These are phyloP conservation scores for Aleiodes alternator DNA, from an alignment of 2,888 invertebrate species.

Conservation along the genomic window DNA sequence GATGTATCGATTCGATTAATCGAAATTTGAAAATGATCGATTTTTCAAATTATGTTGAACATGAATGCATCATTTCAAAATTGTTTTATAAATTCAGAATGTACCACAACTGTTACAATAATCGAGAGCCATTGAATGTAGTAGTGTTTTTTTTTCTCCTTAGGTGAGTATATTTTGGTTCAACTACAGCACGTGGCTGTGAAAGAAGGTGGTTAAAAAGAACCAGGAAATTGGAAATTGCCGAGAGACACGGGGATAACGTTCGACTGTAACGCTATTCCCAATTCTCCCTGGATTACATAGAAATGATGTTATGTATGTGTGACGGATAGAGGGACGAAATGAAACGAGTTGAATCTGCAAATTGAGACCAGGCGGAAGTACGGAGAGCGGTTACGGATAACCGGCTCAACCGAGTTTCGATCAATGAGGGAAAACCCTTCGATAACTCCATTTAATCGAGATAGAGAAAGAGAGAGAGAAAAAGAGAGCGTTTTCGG, in stretches of 20 bases:
- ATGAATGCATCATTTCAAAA: too few relatives aligned
- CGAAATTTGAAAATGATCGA: too few relatives aligned
- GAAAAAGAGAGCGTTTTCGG: slow-evolving; percentile 22
- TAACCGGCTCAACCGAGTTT: slow-evolving; percentile 46
- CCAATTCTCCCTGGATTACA: slow-evolving; percentile 34
- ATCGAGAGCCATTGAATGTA: not conserved
- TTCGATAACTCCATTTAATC: slow-evolving; percentile 53
- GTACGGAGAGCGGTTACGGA: slow-evolving; percentile 52
- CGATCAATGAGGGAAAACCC: slow-evolving; percentile 48
- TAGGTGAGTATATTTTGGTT: slow-evolving; percentile 25
- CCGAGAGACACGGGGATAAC: slow-evolving; percentile 59
- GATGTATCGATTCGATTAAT: too few relatives aligned
- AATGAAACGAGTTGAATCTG: slow-evolving; percentile 56
- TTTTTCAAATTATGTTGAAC: too few relatives aligned
- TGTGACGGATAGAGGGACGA: slow-evolving; percentile 36
- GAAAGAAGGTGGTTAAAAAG: slow-evolving; percentile 53
- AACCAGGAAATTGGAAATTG: slow-evolving; percentile 73
- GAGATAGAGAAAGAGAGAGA: slow-evolving; percentile 40
- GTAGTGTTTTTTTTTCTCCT: not conserved
- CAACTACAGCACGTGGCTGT: slow-evolving; percentile 31
- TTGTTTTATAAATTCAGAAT: too few relatives aligned
- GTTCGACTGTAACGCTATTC: slow-evolving; percentile 25
- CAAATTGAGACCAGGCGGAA: slow-evolving; percentile 67
- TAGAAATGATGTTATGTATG: slow-evolving; percentile 39
- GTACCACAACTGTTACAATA: too few relatives aligned